These are phyloP conservation scores for Drosophila obscura DNA, from an alignment of 1,140 invertebrate genomes.

Conservation along the genomic window DNA sequence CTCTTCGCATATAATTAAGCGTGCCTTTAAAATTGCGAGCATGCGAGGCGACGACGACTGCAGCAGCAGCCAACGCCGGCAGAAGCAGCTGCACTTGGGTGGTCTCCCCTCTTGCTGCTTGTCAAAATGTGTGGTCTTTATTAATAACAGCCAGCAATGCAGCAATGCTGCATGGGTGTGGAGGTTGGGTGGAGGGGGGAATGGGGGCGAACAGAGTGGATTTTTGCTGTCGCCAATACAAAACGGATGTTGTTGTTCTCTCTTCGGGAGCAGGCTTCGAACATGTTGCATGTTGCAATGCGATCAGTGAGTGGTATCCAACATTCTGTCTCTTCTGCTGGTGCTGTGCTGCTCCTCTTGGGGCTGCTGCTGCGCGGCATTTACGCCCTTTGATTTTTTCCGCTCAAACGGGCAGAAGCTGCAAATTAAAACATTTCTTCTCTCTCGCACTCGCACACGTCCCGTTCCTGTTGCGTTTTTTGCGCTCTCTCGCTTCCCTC, in stretches of 20 bases:
- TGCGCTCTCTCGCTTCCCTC: conserved; percentile 22
- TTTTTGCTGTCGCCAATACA: conserved; percentile 74
- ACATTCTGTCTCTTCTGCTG: conserved; percentile 12
- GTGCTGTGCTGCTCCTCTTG: conserved; percentile 15
- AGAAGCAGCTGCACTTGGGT: conserved; percentile 76
- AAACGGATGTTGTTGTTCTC: conserved; percentile 59
- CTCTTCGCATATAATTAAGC: conserved; percentile 74
- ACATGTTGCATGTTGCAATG: conserved; percentile 49
- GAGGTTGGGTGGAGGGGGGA: neutral
- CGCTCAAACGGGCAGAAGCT: conserved; percentile 76
- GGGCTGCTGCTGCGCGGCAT: conserved; percentile 35
- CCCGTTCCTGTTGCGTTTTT: conserved; percentile 32
- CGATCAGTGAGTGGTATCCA: conserved; percentile 13
- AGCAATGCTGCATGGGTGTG: conserved; percentile 11
- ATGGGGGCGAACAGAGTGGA: conserved; percentile 1
- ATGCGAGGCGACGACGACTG: conserved; percentile 49
- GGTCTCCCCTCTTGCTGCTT: conserved; percentile 68
- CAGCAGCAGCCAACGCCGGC: neutral
- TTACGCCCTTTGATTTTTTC: conserved; percentile 79
- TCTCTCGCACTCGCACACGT: conserved; percentile 22
- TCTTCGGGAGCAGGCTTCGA: conserved; percentile 44
- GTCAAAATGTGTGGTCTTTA: conserved; percentile 84
- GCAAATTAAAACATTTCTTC: conserved; percentile 81
- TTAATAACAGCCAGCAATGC: conserved; percentile 74
- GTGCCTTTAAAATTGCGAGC: conserved; percentile 75